Evolutionary conservation across 2,113 vertebrate species (phyloP).

Genomic region (Fukomys damarensis): DNA sequence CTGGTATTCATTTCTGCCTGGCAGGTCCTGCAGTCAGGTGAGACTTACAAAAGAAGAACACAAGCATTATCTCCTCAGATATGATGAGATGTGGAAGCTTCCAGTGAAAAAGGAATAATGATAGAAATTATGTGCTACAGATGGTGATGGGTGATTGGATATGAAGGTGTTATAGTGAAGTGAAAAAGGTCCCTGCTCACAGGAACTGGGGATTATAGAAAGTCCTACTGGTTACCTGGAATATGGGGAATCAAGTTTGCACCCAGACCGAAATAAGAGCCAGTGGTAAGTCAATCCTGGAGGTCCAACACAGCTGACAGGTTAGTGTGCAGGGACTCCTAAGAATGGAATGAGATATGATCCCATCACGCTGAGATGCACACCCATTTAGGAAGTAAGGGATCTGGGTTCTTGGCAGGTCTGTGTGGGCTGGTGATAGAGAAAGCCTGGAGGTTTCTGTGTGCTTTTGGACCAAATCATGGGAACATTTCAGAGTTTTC

Average conservation of each 20-base stretch:
- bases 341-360: not conserved
- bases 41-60: not conserved
- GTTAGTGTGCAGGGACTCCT: not conserved
- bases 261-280: not conserved
- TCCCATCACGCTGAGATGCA: not conserved
- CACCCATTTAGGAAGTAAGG: not conserved
- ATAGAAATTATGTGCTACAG: not conserved
- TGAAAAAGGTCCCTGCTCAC: not conserved
- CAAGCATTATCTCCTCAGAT: not conserved
- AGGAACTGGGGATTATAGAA: not conserved
- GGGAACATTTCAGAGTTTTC: not conserved
- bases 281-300: not conserved
- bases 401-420: not conserved
- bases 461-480: not conserved
- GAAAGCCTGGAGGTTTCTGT: not conserved
- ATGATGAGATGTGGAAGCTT: not conserved
- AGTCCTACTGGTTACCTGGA: not conserved
- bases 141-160: not conserved
- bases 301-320: not conserved
- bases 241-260: not conserved
- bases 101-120: not conserved
- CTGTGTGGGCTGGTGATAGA: not conserved
- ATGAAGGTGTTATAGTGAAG: not conserved
- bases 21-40: not conserved
- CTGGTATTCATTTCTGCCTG: not conserved